Evolutionary conservation across 2,113 vertebrate species (phyloP).

Genomic region (Ranitomeya imitator): DNA sequence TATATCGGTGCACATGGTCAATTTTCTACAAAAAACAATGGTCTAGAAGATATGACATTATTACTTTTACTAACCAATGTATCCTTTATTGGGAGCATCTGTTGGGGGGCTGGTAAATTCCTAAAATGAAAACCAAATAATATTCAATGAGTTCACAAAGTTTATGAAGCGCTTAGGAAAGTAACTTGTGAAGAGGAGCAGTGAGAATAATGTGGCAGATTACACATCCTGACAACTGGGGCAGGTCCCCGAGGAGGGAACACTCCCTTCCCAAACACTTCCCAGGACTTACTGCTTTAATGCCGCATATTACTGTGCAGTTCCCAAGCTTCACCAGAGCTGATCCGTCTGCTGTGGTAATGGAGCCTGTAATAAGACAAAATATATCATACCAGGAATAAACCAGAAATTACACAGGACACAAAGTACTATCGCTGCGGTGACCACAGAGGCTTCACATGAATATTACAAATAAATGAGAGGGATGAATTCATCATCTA

Average conservation of each 20-base stretch:
- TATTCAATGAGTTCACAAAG: neutral
- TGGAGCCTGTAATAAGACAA: constrained; percentile 79
- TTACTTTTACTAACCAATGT: constrained; percentile 79
- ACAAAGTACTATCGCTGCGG: neutral
- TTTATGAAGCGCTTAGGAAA: neutral
- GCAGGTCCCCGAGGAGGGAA: neutral
- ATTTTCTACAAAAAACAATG: too few species aligned
- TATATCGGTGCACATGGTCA: too few species aligned
- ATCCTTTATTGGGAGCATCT: constrained; percentile 87
- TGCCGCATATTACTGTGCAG: constrained; percentile 91
- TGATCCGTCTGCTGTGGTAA: constrained; percentile 92
- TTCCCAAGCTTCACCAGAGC: constrained; percentile 94
- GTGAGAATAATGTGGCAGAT: neutral
- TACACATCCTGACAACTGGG: neutral
- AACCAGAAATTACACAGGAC: neutral
- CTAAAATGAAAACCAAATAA: constrained; percentile 67
- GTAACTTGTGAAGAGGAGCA: neutral
- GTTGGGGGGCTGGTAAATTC: constrained; percentile 83
- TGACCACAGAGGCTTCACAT: neutral
- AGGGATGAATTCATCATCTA: neutral
- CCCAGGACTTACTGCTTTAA: constrained; percentile 84
- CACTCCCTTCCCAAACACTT: neutral
- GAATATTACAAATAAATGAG: neutral
- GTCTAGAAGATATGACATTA: too few species aligned
- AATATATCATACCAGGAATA: neutral